phyloP scores from a whole-genome alignment of 2,888 invertebrate genomes.

The Ophioninae sp. region DNA sequence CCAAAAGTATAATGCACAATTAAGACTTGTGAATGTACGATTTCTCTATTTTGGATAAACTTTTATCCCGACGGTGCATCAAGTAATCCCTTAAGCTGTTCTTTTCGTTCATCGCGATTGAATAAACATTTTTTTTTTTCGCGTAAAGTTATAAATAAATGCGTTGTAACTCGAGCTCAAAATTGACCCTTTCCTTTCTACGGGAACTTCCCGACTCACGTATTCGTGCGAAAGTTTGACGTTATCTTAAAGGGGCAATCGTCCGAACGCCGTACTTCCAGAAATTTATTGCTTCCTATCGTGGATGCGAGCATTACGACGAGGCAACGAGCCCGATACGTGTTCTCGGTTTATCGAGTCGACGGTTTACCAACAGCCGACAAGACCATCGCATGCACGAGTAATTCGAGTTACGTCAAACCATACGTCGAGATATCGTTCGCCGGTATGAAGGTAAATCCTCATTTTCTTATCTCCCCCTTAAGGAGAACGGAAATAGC shows the following conservation, averaged over 20 bases:
- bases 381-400: constrained; percentile 67
- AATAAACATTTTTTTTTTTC: constrained; percentile 11
- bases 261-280: constrained; percentile 75
- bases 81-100: too few relatives aligned
- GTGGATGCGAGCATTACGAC: constrained; percentile 82
- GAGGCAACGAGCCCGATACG: constrained; percentile 82
- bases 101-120: not conserved
- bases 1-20: too few relatives aligned
- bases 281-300: constrained; percentile 86
- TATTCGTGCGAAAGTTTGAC: constrained; percentile 35
- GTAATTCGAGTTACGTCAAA: constrained; percentile 71
- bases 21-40: too few relatives aligned
- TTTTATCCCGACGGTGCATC: too few relatives aligned
- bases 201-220: constrained; percentile 13
- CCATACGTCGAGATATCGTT: constrained; percentile 84
- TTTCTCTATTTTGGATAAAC: too few relatives aligned
- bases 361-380: constrained; percentile 82
- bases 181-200: constrained; percentile 14
- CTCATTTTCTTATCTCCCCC: not conserved
- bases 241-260: constrained; percentile 49
- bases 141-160: constrained; percentile 8
- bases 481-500: not conserved
- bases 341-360: constrained; percentile 82
- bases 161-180: constrained; percentile 7
- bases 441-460: constrained; percentile 84